These are phyloP conservation scores for Mimumesa dahlbomi DNA, from an alignment of 2,888 invertebrate species.

Conservation along the genomic window DNA sequence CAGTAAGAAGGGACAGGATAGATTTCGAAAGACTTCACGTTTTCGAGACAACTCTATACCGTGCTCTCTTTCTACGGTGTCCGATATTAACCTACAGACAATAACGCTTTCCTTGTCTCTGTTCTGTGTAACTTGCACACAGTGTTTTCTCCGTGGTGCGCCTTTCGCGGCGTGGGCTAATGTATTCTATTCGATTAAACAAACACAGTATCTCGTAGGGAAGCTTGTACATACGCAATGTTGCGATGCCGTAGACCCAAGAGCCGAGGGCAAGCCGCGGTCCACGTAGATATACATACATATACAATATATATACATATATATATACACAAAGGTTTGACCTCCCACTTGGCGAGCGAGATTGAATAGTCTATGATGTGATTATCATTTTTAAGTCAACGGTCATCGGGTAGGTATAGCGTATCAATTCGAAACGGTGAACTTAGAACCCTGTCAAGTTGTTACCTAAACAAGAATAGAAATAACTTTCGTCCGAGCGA, in stretches of 20 bases:
- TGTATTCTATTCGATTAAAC: constrained; percentile 75
- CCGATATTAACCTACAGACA: constrained; percentile 35
- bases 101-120: constrained; percentile 46
- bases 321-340: too few species aligned
- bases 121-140: constrained; percentile 19
- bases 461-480: too few species aligned
- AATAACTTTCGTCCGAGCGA: too few species aligned
- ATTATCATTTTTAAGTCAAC: constrained; percentile 53
- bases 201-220: constrained; percentile 67
- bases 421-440: background rate
- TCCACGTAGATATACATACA: constrained; percentile 43
- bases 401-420: background rate
- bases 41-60: constrained; percentile 51
- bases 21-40: constrained; percentile 39
- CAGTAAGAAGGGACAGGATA: constrained; percentile 28
- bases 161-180: constrained; percentile 70
- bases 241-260: constrained; percentile 33
- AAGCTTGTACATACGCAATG: constrained; percentile 54
- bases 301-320: too few species aligned
- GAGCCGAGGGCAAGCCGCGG: constrained; percentile 40
- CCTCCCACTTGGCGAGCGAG: constrained; percentile 66
- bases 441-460: too few species aligned
- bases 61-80: constrained; percentile 21
- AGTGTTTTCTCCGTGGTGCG: constrained; percentile 47
- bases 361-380: constrained; percentile 57